Evolutionary conservation across 2,888 invertebrate species (phyloP).

Genomic region (Caenorhabditis sp.): DNA sequence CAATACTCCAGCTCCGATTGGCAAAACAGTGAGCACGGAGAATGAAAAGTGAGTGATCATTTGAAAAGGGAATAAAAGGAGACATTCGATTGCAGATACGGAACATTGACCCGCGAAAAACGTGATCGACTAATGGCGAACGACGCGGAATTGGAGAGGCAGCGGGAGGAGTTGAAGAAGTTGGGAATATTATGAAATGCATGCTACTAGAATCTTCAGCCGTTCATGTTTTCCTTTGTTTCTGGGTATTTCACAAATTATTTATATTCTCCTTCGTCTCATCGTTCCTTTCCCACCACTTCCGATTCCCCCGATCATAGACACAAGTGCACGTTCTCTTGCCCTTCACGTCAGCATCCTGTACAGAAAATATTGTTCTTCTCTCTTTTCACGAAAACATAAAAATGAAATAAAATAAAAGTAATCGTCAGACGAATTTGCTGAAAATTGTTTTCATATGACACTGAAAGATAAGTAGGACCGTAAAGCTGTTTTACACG

Average conservation of each 20-base stretch:
- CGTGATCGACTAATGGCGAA: conserved; percentile 72
- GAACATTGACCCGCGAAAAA: conserved; percentile 71
- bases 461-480: neutral
- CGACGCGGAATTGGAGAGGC: conserved; percentile 72
- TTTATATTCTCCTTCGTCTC: conserved; percentile 12
- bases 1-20: neutral
- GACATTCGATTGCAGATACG: conserved; percentile 61
- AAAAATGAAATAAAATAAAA: conserved; percentile 5
- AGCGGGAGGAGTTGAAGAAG: conserved; percentile 71
- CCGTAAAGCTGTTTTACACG: conserved; percentile 30
- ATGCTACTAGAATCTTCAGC: neutral
- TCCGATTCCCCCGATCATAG: conserved; percentile 55
- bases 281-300: neutral
- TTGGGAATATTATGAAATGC: conserved; percentile 67
- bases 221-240: conserved; percentile 4
- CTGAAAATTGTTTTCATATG: conserved; percentile 4
- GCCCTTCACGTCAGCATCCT: conserved; percentile 44
- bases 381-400: conserved; percentile 19
- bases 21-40: conserved; percentile 24
- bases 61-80: neutral
- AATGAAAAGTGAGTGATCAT: conserved; percentile 34
- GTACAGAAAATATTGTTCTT: conserved; percentile 19
- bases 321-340: conserved; percentile 61
- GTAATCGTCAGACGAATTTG: neutral
- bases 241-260: conserved; percentile 37